These are phyloP conservation scores for Papilio polyxenes DNA, from an alignment of 1,140 invertebrate species.

Conservation along the genomic window DNA sequence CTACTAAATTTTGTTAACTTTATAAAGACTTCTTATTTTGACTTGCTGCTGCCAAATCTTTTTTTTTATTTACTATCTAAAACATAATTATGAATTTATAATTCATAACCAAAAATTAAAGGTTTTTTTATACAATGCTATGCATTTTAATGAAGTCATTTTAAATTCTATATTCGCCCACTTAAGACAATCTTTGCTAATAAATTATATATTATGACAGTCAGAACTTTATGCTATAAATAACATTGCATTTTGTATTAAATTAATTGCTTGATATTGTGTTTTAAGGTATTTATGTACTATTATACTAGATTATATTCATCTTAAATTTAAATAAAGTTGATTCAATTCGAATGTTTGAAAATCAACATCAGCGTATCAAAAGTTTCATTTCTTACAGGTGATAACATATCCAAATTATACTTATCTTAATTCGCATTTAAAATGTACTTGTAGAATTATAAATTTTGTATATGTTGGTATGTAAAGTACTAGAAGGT, in stretches of 20 bases:
- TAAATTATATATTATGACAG: not conserved
- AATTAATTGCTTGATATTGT: not conserved
- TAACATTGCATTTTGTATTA: not conserved
- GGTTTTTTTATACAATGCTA: constrained; percentile 4
- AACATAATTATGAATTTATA: not conserved
- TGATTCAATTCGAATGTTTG: not conserved
- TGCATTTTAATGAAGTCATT: not conserved
- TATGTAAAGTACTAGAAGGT: not conserved
- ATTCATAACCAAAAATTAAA: constrained; percentile 7
- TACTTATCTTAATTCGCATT: not conserved
- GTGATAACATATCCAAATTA: not conserved
- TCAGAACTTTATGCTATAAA: not conserved
- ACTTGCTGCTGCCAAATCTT: not conserved
- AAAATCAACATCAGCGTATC: not conserved
- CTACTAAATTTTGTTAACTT: not conserved
- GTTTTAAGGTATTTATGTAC: not conserved
- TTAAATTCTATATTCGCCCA: constrained; percentile 1
- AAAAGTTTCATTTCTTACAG: not conserved
- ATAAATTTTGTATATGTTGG: not conserved
- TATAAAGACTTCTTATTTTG: not conserved
- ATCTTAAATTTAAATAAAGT: not conserved
- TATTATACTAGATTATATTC: not conserved
- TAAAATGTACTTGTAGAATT: constrained; percentile 1
- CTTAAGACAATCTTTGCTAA: constrained; percentile 3
- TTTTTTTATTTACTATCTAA: not conserved